These are phyloP conservation scores for Aricia artaxerxes DNA, from an alignment of 2,888 invertebrate genomes.

Conservation along the genomic window DNA sequence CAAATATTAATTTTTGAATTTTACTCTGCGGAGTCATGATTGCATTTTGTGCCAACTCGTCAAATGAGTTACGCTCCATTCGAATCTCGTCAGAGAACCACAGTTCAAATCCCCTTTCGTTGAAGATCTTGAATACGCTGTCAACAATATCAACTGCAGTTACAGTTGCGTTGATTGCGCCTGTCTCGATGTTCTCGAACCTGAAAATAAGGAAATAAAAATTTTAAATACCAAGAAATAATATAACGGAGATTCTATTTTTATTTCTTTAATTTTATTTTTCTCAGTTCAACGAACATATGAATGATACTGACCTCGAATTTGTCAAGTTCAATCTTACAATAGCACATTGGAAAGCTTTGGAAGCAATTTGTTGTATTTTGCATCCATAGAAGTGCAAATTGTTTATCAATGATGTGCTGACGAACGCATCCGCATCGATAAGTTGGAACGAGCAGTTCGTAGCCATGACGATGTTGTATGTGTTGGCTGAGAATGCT, in stretches of 20 bases:
- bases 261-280: background rate
- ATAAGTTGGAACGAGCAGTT: slow-evolving; percentile 82
- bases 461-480: slow-evolving; percentile 81
- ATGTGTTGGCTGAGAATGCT: slow-evolving; percentile 84
- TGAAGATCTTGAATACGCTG: slow-evolving; percentile 82
- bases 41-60: slow-evolving; percentile 77
- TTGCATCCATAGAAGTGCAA: slow-evolving; percentile 81
- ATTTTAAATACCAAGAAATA: background rate
- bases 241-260: background rate
- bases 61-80: slow-evolving; percentile 84
- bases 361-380: slow-evolving; percentile 77
- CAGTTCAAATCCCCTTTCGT: slow-evolving; percentile 82
- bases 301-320: slow-evolving; percentile 73
- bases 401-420: slow-evolving; percentile 81
- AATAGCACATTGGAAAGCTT: slow-evolving; percentile 83
- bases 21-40: slow-evolving; percentile 71
- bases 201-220: slow-evolving; percentile 66
- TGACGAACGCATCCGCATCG: slow-evolving; percentile 83
- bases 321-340: slow-evolving; percentile 83
- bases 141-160: slow-evolving; percentile 81
- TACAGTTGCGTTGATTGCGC: slow-evolving; percentile 83
- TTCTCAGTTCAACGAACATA: background rate
- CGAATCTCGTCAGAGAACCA: slow-evolving; percentile 83
- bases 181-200: slow-evolving; percentile 80
- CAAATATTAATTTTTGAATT: slow-evolving; percentile 81